Conservation (phyloP, 2,797 vertebrate species). For the Echiichthys vipera region DNA sequence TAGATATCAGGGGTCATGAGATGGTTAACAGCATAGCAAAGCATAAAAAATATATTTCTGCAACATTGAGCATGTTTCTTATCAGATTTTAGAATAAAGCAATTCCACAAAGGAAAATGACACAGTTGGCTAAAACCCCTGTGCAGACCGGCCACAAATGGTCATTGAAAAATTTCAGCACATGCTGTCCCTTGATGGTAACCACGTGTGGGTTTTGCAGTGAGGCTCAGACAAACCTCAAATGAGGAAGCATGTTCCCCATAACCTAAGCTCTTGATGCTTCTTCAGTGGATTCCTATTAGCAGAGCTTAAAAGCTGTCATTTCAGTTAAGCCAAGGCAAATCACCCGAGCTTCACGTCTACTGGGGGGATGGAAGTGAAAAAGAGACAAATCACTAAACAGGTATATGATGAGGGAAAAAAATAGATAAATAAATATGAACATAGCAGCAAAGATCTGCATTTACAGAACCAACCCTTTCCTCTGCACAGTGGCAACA, state of each 20-base stretch:
- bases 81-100: not conserved
- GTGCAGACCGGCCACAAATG: not conserved
- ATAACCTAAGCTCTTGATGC: constrained; percentile 71
- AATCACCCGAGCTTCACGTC: constrained; percentile 51
- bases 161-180: too few relatives aligned
- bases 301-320: constrained; percentile 71
- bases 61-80: not conserved
- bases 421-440: constrained; percentile 12
- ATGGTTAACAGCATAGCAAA: not conserved
- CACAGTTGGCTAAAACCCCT: not conserved
- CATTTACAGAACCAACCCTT: constrained; percentile 17
- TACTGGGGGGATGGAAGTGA: not conserved
- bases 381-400: constrained; percentile 39
- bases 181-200: constrained; percentile 16
- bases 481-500: constrained; percentile 32
- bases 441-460: constrained; percentile 3
- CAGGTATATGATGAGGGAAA: constrained; percentile 20
- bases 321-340: constrained; percentile 62
- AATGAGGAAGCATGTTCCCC: constrained; percentile 45
- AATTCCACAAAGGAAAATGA: not conserved
- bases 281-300: constrained; percentile 74
- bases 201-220: constrained; percentile 31
- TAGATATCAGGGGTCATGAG: not conserved
- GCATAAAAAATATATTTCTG: not conserved
- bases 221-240: constrained; percentile 33